These are phyloP conservation scores for Drosophila quasianomalipes DNA, from an alignment of 2,888 invertebrate species.

Conservation along the genomic window DNA sequence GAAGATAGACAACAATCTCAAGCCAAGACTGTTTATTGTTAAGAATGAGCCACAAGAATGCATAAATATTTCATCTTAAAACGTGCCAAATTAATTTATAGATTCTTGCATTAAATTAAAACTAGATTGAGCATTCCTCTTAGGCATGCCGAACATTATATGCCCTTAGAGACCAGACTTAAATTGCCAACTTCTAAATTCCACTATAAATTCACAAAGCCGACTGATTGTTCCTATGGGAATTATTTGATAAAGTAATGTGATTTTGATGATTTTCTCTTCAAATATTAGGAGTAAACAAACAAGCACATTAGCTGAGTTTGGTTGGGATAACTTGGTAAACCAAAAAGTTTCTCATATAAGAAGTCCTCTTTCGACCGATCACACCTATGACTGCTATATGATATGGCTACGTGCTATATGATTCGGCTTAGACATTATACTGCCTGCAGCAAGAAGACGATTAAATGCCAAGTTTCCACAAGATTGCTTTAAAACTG, in stretches of 20 bases:
- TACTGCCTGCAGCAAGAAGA: background rate
- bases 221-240: background rate
- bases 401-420: background rate
- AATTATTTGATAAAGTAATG: background rate
- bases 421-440: background rate
- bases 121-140: background rate
- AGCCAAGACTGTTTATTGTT: background rate
- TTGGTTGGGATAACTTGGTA: background rate
- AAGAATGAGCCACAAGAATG: background rate
- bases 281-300: background rate
- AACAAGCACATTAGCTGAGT: accelerated
- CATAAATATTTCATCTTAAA: background rate
- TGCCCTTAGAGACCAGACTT: background rate
- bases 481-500: background rate
- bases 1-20: background rate
- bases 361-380: background rate
- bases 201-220: background rate
- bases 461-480: background rate
- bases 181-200: background rate
- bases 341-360: background rate
- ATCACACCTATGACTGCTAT: background rate
- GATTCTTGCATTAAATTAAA: background rate
- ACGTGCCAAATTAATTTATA: background rate
- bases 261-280: background rate
- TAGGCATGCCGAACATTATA: background rate